A percentile compares a stretch with the other conserved stretches of the same genome.
phyloP scores from a whole-genome alignment of 2,797 vertebrate species.

The Podarcis siculus region DNA sequence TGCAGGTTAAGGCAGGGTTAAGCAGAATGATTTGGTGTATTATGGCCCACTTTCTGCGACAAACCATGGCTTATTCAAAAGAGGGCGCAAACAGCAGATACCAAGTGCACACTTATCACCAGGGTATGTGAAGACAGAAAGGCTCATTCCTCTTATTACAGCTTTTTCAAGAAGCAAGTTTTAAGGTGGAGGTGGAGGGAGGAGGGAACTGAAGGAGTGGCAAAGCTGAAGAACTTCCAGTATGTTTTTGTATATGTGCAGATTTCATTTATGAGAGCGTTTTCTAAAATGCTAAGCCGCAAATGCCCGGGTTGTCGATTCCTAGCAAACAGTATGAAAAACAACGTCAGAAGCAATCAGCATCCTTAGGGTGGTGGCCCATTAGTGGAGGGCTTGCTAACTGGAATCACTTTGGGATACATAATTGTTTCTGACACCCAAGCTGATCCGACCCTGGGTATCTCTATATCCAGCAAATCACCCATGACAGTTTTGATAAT shows the following conservation, averaged over 20 bases:
- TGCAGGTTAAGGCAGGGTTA: neutral
- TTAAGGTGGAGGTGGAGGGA: slow-evolving; percentile 35
- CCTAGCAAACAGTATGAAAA: slow-evolving; percentile 66
- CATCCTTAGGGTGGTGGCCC: slow-evolving; percentile 65
- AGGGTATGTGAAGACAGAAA: neutral
- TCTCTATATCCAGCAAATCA: slow-evolving; percentile 67
- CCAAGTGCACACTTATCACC: neutral
- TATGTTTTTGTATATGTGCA: slow-evolving; percentile 59
- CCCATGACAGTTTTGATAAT: slow-evolving; percentile 65
- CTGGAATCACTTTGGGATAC: slow-evolving; percentile 56
- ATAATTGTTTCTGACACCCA: slow-evolving; percentile 74
- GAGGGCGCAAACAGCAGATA: neutral
- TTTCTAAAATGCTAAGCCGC: slow-evolving; percentile 60
- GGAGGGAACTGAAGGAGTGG: neutral
- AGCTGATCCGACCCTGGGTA: slow-evolving; percentile 59
- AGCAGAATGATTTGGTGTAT: neutral
- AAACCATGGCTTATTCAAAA: neutral
- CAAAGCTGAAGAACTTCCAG: slow-evolving; percentile 45
- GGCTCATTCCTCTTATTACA: slow-evolving; percentile 47
- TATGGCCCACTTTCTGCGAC: neutral
- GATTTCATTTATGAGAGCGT: slow-evolving; percentile 58
- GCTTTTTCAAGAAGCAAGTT: slow-evolving; percentile 47
- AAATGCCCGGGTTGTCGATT: slow-evolving; percentile 51
- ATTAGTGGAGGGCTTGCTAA: slow-evolving; percentile 71
- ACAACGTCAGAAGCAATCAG: slow-evolving; percentile 72